Percentiles rank a stretch among this genome's conserved stretches.
These are phyloP conservation scores for Pipistrellus pygmaeus DNA, from an alignment of 2,797 vertebrate species.

Conservation along the genomic window DNA sequence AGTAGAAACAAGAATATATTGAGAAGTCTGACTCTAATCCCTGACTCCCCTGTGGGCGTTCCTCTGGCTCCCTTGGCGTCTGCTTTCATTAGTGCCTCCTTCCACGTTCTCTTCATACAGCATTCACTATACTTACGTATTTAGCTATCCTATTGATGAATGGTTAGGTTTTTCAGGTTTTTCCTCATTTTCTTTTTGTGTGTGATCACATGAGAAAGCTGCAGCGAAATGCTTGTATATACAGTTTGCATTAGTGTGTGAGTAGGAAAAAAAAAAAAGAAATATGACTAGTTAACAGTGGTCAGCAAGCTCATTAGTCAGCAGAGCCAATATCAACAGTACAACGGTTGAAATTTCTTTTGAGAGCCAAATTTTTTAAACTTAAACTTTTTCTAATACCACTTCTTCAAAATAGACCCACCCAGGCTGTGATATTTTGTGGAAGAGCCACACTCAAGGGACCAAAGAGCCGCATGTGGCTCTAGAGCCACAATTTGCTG, in stretches of 20 bases:
- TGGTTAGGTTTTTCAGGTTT: not conserved
- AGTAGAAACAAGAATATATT: not conserved
- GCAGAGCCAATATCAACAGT: no score
- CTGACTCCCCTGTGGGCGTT: not conserved
- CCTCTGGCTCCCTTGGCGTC: not conserved
- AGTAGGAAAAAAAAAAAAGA: constrained; percentile 18
- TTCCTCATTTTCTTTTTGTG: not conserved
- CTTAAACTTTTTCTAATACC: no score
- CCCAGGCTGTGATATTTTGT: no score
- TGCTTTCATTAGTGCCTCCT: not conserved
- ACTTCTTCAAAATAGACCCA: no score
- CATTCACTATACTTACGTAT: not conserved
- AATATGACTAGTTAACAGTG: no score
- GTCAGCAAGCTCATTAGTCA: no score
- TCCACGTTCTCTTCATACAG: not conserved
- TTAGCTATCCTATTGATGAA: not conserved
- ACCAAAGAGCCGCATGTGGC: no score
- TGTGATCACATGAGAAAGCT: not conserved
- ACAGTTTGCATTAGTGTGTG: not conserved
- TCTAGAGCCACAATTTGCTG: no score
- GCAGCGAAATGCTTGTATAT: not conserved
- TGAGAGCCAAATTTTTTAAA: no score
- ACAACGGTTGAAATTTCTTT: no score
- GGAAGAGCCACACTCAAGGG: no score
- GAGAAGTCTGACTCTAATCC: not conserved